Evolutionary conservation across 2,113 vertebrate genomes (phyloP).

Genomic region (Phocoena phocoena): DNA sequence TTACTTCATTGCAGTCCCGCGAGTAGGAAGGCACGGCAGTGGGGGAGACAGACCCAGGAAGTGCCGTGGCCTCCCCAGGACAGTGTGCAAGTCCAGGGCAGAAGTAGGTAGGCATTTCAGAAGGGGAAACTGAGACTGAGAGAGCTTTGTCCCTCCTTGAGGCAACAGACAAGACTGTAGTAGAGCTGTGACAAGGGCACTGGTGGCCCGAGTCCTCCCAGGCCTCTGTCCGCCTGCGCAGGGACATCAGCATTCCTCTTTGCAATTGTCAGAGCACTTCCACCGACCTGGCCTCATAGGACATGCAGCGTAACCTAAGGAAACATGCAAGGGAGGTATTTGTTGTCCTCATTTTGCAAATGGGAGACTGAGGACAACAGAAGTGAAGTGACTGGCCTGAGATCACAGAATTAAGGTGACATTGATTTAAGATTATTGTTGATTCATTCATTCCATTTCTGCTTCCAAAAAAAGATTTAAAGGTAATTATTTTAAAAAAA

Average conservation of each 20-base stretch:
- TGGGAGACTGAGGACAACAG: background rate
- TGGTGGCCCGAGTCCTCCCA: background rate
- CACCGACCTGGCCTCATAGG: background rate
- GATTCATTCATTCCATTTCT: background rate
- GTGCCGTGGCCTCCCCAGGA: background rate
- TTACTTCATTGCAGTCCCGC: too few relatives aligned
- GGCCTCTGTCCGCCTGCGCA: fast-evolving
- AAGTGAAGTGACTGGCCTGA: background rate
- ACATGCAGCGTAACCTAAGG: background rate
- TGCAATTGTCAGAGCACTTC: background rate
- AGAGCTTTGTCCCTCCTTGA: background rate
- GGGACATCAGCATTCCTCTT: background rate
- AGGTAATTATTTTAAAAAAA: background rate
- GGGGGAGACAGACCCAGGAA: background rate
- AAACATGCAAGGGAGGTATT: too few relatives aligned
- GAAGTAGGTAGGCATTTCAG: background rate
- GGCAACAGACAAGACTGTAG: background rate
- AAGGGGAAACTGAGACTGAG: background rate
- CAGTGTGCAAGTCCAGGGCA: fast-evolving
- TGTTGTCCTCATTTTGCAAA: background rate
- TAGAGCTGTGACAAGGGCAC: background rate
- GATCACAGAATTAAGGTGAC: background rate
- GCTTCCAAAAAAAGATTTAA: background rate
- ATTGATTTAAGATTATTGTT: background rate
- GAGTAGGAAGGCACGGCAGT: fast-evolving